Evolutionary conservation across 2,113 vertebrate genomes (phyloP), one percentile per base, ranked within the genome.

Genomic region (Sula dactylatra): DNA sequence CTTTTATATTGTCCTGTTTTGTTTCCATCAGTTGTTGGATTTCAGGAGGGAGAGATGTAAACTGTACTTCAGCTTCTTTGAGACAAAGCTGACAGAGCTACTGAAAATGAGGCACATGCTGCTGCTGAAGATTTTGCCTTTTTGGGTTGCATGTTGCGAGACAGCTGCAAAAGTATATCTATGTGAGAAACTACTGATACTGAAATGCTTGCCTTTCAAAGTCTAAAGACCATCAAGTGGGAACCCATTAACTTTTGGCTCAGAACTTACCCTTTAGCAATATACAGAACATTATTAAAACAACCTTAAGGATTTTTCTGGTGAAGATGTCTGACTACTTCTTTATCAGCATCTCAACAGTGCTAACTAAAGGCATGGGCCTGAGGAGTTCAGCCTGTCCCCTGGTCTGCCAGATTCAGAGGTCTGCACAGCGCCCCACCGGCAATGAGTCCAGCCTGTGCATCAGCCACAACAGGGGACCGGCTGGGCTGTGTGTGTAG

Each of bases 1-100:
- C 50, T 92, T 95, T 86, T 65, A 34, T 47, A 38, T 80, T 70
- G 71, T 83, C 74, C 64, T 70, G n/a, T 50, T 56, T 67, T 90
- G 67, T 93, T 91, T 90, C 71, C 45, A 59, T 78, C 76, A 29
- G 38, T 78, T 71, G 66, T 1, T 92, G 55, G 20, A 71, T 92
- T 92, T 92, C 72, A 88, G 67, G n/a, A 86, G 47, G 50, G 82
- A 90, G 64, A 78, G 47, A 38, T 59, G 38, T 59, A 90, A 94
- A 70, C 64, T 54, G 9, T 62, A 50, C 34, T 86, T 47, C 58
- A 90, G 38, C n/a, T 96, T 86, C n/a, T 86, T 47, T 54, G 42
- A 62, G 83, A 70, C 44, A 74, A 84, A 92, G 52, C 67, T 93
- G 77, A 85, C 29, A 40, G 65, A 88, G 14, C 15, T 82, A 12